Conservation (phyloP, 2,113 vertebrate genomes). For the Pipra filicauda region DNA sequence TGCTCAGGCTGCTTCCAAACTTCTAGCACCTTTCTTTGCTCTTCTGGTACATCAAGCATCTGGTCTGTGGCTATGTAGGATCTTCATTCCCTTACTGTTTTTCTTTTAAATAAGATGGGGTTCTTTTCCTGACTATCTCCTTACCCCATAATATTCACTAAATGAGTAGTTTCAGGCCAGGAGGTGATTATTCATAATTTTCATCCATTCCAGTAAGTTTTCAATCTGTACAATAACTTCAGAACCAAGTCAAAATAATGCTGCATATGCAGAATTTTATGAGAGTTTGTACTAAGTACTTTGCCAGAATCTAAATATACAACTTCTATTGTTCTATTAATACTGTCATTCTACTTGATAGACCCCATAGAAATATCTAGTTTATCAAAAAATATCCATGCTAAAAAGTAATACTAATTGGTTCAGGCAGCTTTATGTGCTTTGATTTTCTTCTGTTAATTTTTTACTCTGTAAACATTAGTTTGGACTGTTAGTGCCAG, state of each 20-base stretch:
- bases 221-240: not conserved
- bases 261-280: not conserved
- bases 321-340: conserved; percentile 49
- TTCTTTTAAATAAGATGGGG: not conserved
- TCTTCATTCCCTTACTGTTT: conserved; percentile 2
- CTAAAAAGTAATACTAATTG: conserved; percentile 34
- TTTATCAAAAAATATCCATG: conserved; percentile 2
- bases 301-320: conserved; percentile 61
- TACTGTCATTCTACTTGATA: conserved; percentile 17
- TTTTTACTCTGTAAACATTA: conserved; percentile 32
- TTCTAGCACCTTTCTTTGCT: conserved; percentile 38
- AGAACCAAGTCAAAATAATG: conserved; percentile 27
- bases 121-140: not conserved
- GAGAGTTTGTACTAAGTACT: not conserved
- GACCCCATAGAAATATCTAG: not conserved
- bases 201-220: not conserved
- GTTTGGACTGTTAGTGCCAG: not conserved
- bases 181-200: not conserved
- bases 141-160: not conserved
- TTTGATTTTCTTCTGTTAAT: conserved; percentile 40
- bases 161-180: not conserved
- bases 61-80: not conserved
- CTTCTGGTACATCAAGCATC: conserved; percentile 14
- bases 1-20: not conserved
- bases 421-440: conserved; percentile 20